phyloP scores from a whole-genome alignment of 2,113 vertebrate species.

The human region DNA sequence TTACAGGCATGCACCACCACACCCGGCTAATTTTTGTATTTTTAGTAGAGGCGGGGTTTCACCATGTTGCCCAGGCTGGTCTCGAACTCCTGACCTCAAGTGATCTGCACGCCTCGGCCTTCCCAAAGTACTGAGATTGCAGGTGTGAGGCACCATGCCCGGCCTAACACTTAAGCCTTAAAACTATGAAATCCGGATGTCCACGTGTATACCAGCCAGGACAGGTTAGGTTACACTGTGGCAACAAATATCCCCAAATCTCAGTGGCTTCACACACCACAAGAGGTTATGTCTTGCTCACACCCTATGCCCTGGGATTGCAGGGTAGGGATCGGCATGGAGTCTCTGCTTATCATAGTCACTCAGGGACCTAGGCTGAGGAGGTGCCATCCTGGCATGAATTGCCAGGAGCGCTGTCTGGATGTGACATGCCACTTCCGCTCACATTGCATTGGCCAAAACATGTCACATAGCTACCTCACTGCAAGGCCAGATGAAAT shows the following conservation, averaged over 20 bases:
- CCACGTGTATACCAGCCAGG: background rate
- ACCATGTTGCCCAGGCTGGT: no score
- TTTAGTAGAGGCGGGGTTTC: no score
- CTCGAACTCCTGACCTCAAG: no score
- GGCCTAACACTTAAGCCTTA: no score
- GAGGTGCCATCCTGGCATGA: background rate
- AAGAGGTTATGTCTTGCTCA: background rate
- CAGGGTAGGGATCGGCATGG: background rate
- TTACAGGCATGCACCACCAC: no score
- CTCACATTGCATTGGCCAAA: background rate
- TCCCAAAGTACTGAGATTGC: no score
- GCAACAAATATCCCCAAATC: background rate
- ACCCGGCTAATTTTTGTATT: no score
- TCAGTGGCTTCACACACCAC: background rate
- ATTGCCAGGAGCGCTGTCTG: background rate
- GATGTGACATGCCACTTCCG: background rate
- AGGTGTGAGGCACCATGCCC: no score
- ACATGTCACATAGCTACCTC: background rate
- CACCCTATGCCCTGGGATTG: no score
- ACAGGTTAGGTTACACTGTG: background rate
- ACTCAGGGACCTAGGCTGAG: background rate
- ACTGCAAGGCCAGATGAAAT: background rate
- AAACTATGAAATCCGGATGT: accelerated
- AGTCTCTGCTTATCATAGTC: background rate
- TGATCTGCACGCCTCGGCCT: no score